Evolutionary conservation across 2,113 vertebrate genomes (phyloP), one percentile per base, ranked within the genome.

Genomic region (Vicugna pacos): DNA sequence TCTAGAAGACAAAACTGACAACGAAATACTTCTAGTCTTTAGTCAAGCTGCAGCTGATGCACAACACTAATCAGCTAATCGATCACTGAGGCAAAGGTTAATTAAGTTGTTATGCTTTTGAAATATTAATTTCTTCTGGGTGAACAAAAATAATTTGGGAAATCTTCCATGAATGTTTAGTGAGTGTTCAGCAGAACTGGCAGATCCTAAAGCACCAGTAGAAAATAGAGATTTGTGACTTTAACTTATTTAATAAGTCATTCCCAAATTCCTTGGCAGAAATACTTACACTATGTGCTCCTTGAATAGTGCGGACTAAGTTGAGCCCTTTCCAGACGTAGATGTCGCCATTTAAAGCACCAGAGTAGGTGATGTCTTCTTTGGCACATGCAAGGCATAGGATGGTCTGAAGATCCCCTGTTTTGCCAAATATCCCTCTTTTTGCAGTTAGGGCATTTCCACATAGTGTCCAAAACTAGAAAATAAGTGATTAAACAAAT

Each of bases 381-480:
- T 99, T 99, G 79, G 99, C 99, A 89, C 99, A 99, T 2, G 99
- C 98, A 81, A 99, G 98, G 95, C 99, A 99, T 97, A 99, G 99
- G 97, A 99, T 99, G 81, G 99, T 99, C 98, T 99, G 99, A 64
- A 99, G 99, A 98, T 99, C 99, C 20, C 99, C 99, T 0, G 99
- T 99, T 98, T 99, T 99, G 88, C 99, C 99, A 95, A 99, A 99
- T 75, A 99, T 99, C 32, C 99, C 99, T 97, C 99, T 98, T 98
- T 99, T 99, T 1, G 99, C 99, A 20, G 99, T 99, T 97, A 99
- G 96, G 7, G 99, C 99, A 8, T 99, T 99, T 92, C 99, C 99
- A 98, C 99, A 99, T 81, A 99, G 96, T 0, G 99, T 99, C 99
- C 99, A 99, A 98, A 99, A 99, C 99, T 99, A 93, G 95, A 97